Conservation (phyloP, 2,888 invertebrate genomes). For the Chironomus tentans region DNA sequence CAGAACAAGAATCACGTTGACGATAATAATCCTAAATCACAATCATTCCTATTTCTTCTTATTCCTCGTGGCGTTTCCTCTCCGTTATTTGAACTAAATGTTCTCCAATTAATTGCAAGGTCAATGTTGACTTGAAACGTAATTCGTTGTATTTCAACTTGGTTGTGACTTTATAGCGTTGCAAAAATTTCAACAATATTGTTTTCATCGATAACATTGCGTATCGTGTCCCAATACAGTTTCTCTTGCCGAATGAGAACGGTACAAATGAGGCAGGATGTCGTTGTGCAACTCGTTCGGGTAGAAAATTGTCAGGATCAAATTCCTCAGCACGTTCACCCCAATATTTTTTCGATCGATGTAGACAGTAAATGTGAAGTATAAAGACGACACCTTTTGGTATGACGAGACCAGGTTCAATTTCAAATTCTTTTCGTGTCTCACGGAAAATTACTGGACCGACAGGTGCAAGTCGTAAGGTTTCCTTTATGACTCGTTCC, state of each 20-base stretch:
- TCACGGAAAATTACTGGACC: constrained; percentile 2
- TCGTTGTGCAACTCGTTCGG: constrained; percentile 2
- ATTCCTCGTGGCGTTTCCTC: not conserved
- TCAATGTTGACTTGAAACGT: not conserved
- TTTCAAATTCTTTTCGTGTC: not conserved
- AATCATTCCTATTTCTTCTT: not conserved
- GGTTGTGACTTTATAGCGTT: not conserved
- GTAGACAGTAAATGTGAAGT: not conserved
- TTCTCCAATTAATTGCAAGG: not conserved
- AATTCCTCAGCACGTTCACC: constrained; percentile 3
- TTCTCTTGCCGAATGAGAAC: constrained; percentile 1
- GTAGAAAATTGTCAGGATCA: constrained; percentile 12
- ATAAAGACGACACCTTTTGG: not conserved
- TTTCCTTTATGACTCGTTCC: constrained; percentile 22
- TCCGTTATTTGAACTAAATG: not conserved
- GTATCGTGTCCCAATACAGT: constrained; percentile 8
- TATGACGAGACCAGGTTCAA: not conserved
- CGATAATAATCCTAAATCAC: not conserved
- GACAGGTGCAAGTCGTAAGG: constrained; percentile 10
- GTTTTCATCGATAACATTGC: not conserved
- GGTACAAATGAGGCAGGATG: constrained; percentile 5
- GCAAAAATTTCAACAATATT: not conserved
- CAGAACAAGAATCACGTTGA: no score
- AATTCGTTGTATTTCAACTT: not conserved
- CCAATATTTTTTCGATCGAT: not conserved